These are phyloP conservation scores for Latheticus oryzae DNA, from an alignment of 2,888 invertebrate genomes.

Conservation along the genomic window DNA sequence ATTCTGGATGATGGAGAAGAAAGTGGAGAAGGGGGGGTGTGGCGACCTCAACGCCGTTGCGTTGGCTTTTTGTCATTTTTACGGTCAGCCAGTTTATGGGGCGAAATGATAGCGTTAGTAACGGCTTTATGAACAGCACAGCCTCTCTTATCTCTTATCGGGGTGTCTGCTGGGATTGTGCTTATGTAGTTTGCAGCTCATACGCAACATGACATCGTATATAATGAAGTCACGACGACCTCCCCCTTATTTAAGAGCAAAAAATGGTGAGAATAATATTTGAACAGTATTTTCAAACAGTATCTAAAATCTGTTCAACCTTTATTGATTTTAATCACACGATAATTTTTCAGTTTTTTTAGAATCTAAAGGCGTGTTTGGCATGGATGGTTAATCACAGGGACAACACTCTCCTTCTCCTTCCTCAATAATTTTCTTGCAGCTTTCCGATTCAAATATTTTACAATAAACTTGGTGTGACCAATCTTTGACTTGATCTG, in stretches of 20 bases:
- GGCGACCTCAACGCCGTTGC: conserved; percentile 33
- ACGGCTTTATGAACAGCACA: conserved; percentile 61
- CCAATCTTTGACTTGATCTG: conserved; percentile 8
- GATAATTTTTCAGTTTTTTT: too few species aligned
- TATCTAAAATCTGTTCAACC: too few species aligned
- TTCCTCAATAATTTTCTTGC: conserved; percentile 7
- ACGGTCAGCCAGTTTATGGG: conserved; percentile 63
- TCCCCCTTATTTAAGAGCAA: conserved; percentile 32
- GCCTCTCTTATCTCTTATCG: conserved; percentile 59
- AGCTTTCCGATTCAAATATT: conserved; percentile 10
- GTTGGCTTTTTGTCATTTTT: conserved; percentile 60
- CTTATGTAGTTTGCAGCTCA: conserved; percentile 50
- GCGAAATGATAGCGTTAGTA: conserved; percentile 62
- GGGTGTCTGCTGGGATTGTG: conserved; percentile 55
- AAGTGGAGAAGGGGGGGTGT: conserved; percentile 7
- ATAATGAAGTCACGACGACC: conserved; percentile 45
- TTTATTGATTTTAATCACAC: too few species aligned
- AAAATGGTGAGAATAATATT: too few species aligned
- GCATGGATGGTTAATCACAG: conserved; percentile 4
- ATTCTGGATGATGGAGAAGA: conserved; percentile 13
- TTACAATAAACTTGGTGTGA: conserved; percentile 21
- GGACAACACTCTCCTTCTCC: conserved; percentile 15
- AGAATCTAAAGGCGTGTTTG: too few species aligned
- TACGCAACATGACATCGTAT: conserved; percentile 45
- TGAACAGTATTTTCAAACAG: too few species aligned